Conservation (phyloP, 2,888 invertebrate species). For the Nysson spinosus region DNA sequence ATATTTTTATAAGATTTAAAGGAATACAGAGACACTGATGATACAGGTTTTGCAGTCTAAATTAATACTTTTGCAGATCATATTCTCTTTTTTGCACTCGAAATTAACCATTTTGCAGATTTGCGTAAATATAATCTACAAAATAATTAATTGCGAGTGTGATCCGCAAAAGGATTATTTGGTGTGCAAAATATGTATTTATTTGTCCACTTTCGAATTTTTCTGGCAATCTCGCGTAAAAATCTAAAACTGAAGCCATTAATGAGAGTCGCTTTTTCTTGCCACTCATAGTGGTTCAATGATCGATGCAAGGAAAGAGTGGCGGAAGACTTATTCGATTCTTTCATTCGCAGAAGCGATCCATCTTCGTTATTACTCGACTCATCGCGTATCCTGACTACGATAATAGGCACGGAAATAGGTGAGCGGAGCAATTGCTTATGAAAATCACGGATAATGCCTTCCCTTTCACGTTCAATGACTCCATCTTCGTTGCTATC, state of each 20-base stretch:
- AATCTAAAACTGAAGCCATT: constrained; percentile 17
- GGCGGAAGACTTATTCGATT: constrained; percentile 40
- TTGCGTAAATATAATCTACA: no score
- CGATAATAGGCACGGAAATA: constrained; percentile 37
- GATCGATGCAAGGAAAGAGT: constrained; percentile 17
- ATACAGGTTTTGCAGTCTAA: no score
- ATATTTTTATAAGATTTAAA: no score
- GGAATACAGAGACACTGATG: no score
- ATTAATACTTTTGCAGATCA: no score
- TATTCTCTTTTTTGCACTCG: no score
- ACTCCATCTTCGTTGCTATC: constrained; percentile 11
- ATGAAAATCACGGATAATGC: constrained; percentile 26
- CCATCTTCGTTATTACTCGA: constrained; percentile 54
- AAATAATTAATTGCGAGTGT: no score
- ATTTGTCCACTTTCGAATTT: constrained; percentile 5
- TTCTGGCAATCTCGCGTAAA: constrained; percentile 15
- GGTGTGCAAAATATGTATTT: no score
- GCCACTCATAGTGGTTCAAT: constrained; percentile 17
- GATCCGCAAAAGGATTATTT: no score
- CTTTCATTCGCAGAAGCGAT: constrained; percentile 39
- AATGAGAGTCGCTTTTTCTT: constrained; percentile 21
- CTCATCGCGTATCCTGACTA: constrained; percentile 26
- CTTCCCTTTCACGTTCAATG: not conserved
- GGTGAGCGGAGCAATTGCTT: constrained; percentile 20
- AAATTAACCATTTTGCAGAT: no score